These are phyloP conservation scores for Oryzias dopingdopingensis DNA, from an alignment of 2,797 vertebrate genomes.

Conservation along the genomic window DNA sequence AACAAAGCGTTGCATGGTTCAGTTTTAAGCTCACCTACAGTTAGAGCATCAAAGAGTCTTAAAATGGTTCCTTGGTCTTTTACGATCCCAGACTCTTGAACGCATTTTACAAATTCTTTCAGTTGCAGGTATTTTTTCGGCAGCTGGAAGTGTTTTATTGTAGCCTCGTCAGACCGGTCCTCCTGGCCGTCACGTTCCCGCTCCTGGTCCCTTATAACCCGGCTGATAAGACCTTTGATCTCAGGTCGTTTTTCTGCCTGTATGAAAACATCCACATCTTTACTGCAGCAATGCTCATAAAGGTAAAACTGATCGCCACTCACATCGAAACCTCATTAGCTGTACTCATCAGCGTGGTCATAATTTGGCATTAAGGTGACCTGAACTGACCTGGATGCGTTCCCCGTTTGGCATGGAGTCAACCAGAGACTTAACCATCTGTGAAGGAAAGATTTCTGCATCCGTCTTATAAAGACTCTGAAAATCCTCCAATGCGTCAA, in stretches of 20 bases:
- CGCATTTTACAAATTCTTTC: constrained; percentile 88
- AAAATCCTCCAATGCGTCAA: constrained; percentile 90
- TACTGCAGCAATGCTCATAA: background rate
- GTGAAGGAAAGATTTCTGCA: constrained; percentile 87
- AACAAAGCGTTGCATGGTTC: background rate
- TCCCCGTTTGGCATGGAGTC: constrained; percentile 76
- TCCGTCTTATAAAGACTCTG: constrained; percentile 95
- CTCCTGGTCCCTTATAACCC: constrained; percentile 83
- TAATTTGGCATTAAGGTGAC: background rate
- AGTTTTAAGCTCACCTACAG: constrained; percentile 78
- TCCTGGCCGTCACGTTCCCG: constrained; percentile 65
- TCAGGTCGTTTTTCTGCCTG: constrained; percentile 81
- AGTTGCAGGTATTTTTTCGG: constrained; percentile 89
- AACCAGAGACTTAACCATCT: constrained; percentile 84
- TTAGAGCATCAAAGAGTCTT: constrained; percentile 90
- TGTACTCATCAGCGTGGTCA: background rate
- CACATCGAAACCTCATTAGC: background rate
- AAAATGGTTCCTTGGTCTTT: constrained; percentile 85
- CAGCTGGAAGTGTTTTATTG: constrained; percentile 89
- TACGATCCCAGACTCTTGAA: constrained; percentile 95
- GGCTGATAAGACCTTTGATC: constrained; percentile 85
- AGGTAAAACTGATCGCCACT: background rate
- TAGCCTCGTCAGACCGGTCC: constrained; percentile 55
- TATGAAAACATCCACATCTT: background rate
- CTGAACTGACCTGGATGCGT: constrained; percentile 63